Conservation (phyloP, 2,888 invertebrate species). For the Macaria liturata region DNA sequence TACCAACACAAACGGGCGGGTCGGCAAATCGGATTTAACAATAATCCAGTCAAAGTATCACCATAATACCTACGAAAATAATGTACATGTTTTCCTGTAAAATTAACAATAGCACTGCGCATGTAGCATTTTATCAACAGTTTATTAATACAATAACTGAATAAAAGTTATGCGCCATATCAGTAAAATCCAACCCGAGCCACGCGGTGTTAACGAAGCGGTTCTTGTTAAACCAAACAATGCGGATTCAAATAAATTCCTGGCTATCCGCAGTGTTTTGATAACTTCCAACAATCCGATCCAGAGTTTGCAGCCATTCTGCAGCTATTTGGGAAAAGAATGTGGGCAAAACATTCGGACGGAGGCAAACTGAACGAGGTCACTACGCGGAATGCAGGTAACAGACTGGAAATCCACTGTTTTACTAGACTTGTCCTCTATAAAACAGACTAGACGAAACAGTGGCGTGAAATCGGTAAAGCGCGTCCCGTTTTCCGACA, state of each 20-base stretch:
- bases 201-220: slow-evolving; percentile 1
- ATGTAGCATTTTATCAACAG: slow-evolving; percentile 12
- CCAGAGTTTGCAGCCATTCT: slow-evolving; percentile 7
- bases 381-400: slow-evolving; percentile 58
- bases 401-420: slow-evolving; percentile 70
- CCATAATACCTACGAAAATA: not conserved
- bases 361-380: slow-evolving; percentile 48
- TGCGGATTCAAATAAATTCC: slow-evolving; percentile 7
- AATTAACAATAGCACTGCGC: slow-evolving; percentile 2
- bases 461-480: slow-evolving; percentile 29
- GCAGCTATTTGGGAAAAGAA: slow-evolving; percentile 18
- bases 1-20: slow-evolving; percentile 5
- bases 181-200: slow-evolving; percentile 3
- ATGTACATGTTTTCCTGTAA: slow-evolving; percentile 9
- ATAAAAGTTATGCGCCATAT: slow-evolving; percentile 16
- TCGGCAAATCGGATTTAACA: slow-evolving; percentile 4
- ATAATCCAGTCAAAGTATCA: not conserved
- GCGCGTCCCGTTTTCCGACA: slow-evolving; percentile 7
- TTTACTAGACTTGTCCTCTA: slow-evolving; percentile 47
- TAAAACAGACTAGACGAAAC: slow-evolving; percentile 27
- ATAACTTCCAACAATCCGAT: slow-evolving; percentile 4
- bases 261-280: slow-evolving; percentile 6
- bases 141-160: slow-evolving; percentile 11
- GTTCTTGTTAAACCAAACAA: slow-evolving; percentile 10
- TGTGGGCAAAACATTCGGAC: slow-evolving; percentile 45